These are phyloP conservation scores for Actinia tenebrosa DNA, from an alignment of 64 coral and sea anemone genomes.

Conservation along the genomic window DNA sequence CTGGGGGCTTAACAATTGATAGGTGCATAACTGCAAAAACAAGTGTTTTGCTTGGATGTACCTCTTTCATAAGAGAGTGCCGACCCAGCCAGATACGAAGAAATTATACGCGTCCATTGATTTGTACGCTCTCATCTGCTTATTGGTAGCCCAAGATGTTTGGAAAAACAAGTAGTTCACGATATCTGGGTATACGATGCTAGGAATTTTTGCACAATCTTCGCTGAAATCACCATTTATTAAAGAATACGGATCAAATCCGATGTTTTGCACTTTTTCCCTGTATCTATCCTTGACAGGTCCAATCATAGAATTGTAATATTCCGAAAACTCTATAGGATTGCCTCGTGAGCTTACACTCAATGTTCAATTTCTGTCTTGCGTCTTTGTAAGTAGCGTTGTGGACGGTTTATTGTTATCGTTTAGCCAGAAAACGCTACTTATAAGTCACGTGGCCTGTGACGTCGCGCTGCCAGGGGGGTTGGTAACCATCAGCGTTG, in stretches of 20 bases:
- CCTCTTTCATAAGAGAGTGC: constrained; percentile 38
- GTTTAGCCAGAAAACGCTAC: no score
- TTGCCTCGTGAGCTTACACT: no score
- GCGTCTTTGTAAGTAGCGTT: no score
- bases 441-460: no score
- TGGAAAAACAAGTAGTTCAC: constrained; percentile 73
- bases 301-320: not conserved
- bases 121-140: constrained; percentile 72
- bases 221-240: constrained; percentile 56
- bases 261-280: not conserved
- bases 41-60: not conserved
- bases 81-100: constrained; percentile 75
- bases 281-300: constrained; percentile 7
- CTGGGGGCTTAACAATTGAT: no score
- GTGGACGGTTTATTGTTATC: no score
- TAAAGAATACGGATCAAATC: constrained; percentile 8
- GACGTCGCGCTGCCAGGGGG: no score
- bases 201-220: constrained; percentile 36
- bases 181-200: constrained; percentile 65
- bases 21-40: no score
- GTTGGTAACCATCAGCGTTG: no score
- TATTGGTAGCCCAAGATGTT: constrained; percentile 49
- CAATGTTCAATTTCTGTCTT: no score
- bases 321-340: not conserved
- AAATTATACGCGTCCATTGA: constrained; percentile 65